Conservation (phyloP, 2,888 invertebrate genomes). For the Blastobasis lacticolella region DNA sequence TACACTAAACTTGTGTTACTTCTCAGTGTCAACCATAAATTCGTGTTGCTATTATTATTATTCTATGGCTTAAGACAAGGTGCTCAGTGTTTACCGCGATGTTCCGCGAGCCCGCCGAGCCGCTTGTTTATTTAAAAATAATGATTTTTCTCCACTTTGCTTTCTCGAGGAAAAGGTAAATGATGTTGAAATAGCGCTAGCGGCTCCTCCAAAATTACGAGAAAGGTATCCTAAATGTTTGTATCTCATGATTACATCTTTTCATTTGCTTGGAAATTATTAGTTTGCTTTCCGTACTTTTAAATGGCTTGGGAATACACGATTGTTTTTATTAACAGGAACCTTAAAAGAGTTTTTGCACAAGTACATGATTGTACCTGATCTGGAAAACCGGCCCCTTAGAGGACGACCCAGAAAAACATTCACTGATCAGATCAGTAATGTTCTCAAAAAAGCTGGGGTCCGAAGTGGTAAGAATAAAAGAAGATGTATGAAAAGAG, state of each 20-base stretch:
- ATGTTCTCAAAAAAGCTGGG: too few species aligned
- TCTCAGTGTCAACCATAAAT: too few species aligned
- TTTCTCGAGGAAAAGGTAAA: slow-evolving; percentile 10
- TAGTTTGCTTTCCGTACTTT: neutral
- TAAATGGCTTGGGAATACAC: neutral
- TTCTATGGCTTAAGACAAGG: too few species aligned
- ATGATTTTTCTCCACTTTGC: slow-evolving; percentile 15
- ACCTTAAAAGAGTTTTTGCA: slow-evolving; percentile 19
- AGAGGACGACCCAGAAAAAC: too few species aligned
- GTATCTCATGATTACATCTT: neutral
- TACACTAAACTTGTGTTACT: too few species aligned
- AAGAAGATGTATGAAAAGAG: too few species aligned
- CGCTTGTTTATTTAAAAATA: slow-evolving; percentile 36
- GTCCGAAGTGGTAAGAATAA: too few species aligned
- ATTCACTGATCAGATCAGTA: too few species aligned
- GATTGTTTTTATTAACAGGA: slow-evolving; percentile 6
- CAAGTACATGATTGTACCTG: slow-evolving; percentile 14
- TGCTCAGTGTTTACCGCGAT: too few species aligned
- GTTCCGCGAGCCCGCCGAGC: slow-evolving; percentile 1
- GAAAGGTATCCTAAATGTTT: neutral
- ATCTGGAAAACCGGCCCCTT: too few species aligned
- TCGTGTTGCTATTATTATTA: too few species aligned
- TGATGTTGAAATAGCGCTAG: slow-evolving; percentile 8
- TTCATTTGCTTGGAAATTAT: neutral
- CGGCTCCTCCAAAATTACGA: slow-evolving; percentile 8